Percentiles rank a stretch among this genome's conserved stretches.
Conservation (phyloP, 2,797 vertebrate genomes). For the Gobio occitaniae region DNA sequence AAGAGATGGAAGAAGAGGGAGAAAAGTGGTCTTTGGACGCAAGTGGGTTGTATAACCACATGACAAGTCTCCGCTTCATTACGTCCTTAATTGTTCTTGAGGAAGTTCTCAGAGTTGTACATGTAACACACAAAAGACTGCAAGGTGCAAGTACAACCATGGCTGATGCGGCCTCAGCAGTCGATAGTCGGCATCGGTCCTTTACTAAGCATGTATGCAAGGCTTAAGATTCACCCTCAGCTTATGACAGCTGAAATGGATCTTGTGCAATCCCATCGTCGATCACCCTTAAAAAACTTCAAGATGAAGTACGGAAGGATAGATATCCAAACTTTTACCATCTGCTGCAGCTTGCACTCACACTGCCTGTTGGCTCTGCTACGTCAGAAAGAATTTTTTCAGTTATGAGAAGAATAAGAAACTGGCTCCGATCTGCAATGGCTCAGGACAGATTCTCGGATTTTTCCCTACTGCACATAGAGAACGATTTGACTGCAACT, state of each 20-base stretch:
- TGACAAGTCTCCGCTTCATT: background rate
- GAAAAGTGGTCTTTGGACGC: background rate
- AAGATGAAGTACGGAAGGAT: background rate
- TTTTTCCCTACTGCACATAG: no score
- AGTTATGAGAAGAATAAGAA: no score
- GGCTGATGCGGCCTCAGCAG: background rate
- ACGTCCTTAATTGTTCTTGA: background rate
- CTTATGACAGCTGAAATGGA: background rate
- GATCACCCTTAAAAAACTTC: no score
- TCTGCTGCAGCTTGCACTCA: no score
- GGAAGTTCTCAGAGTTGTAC: background rate
- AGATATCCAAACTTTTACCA: no score
- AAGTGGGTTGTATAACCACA: background rate
- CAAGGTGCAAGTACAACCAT: background rate
- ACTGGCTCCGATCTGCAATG: no score
- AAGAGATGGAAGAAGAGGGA: background rate
- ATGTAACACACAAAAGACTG: constrained; percentile 8
- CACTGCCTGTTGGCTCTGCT: no score
- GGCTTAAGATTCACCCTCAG: constrained; percentile 5
- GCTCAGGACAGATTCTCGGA: no score
- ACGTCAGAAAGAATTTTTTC: no score
- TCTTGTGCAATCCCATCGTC: background rate
- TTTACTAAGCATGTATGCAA: background rate
- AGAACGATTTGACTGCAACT: background rate
- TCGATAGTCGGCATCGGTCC: background rate